A percentile compares a stretch with the other conserved stretches of the same genome.
These are phyloP conservation scores for Drosophila ambigua DNA, from an alignment of 1,140 invertebrate genomes.

Conservation along the genomic window DNA sequence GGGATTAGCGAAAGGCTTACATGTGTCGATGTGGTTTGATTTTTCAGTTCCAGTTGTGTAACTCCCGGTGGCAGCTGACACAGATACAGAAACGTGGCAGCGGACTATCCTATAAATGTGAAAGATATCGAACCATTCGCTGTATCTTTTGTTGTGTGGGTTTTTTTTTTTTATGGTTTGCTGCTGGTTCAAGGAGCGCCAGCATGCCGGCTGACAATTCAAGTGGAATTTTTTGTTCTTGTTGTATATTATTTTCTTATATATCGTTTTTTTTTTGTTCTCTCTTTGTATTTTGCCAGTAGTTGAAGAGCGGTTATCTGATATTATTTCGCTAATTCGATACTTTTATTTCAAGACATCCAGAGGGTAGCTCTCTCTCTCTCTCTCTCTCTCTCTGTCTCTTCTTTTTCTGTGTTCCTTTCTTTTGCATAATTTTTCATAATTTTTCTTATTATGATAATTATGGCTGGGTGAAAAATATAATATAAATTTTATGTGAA, in stretches of 20 bases:
- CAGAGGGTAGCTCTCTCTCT: slow-evolving; percentile 30
- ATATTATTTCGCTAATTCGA: slow-evolving; percentile 83
- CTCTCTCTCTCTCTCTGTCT: slow-evolving; percentile 2
- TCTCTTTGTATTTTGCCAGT: slow-evolving; percentile 30
- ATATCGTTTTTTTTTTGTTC: slow-evolving; percentile 18
- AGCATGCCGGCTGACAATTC: slow-evolving; percentile 72
- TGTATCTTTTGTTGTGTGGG: slow-evolving; percentile 6
- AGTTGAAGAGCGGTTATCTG: slow-evolving; percentile 63
- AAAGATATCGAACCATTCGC: slow-evolving; percentile 29
- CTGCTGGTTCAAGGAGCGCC: slow-evolving; percentile 38
- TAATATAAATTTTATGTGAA: slow-evolving; percentile 74
- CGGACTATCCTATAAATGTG: slow-evolving; percentile 33
- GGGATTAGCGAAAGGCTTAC: slow-evolving; percentile 73
- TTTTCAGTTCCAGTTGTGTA: slow-evolving; percentile 22
- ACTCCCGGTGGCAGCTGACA: slow-evolving; percentile 58
- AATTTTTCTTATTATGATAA: slow-evolving; percentile 76
- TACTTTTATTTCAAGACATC: slow-evolving; percentile 74
- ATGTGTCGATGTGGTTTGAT: slow-evolving; percentile 74
- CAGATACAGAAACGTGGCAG: slow-evolving; percentile 40
- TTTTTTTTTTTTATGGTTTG: too few species aligned
- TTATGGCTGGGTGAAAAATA: slow-evolving; percentile 58
- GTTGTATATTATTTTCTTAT: slow-evolving; percentile 20
- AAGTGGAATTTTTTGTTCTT: slow-evolving; percentile 63
- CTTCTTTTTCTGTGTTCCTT: slow-evolving; percentile 7
- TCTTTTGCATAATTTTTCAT: slow-evolving; percentile 71